Percentiles rank a stretch among this genome's conserved stretches.
phyloP scores from a whole-genome alignment of 2,888 invertebrate species.

The Agriopis marginaria region DNA sequence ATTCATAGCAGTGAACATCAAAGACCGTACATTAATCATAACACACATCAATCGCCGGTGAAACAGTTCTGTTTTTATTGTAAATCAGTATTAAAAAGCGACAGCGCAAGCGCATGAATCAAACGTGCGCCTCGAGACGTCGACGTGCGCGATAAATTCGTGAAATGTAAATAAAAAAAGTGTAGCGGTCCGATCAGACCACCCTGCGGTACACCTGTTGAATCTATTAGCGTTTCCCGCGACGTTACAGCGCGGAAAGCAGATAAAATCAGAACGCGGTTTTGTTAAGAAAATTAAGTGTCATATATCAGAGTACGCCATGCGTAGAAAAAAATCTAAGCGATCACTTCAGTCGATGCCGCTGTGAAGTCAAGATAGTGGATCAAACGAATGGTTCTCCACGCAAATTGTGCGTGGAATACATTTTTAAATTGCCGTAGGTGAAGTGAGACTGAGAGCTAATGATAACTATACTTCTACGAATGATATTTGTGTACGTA shows the following conservation, averaged over 20 bases:
- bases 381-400: constrained; percentile 71
- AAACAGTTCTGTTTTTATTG: constrained; percentile 84
- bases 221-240: constrained; percentile 72
- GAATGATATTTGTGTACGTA: constrained; percentile 73
- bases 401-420: constrained; percentile 77
- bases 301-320: constrained; percentile 74
- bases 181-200: constrained; percentile 70
- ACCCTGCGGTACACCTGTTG: constrained; percentile 83
- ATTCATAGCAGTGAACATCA: constrained; percentile 85
- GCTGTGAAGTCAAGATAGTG: constrained; percentile 58
- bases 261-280: constrained; percentile 71
- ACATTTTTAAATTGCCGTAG: constrained; percentile 71
- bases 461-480: constrained; percentile 54
- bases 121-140: constrained; percentile 81
- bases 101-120: constrained; percentile 83
- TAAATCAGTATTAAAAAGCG: constrained; percentile 86
- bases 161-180: constrained; percentile 81
- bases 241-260: constrained; percentile 56
- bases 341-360: constrained; percentile 64
- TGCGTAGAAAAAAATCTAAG: constrained; percentile 77
- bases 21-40: constrained; percentile 84
- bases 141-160: constrained; percentile 81
- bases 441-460: constrained; percentile 67
- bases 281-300: constrained; percentile 59
- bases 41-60: constrained; percentile 85